A percentile compares a stretch with the other conserved stretches of the same genome.
Conservation (phyloP, 2,888 invertebrate genomes). For the Oxytorus armatus region DNA sequence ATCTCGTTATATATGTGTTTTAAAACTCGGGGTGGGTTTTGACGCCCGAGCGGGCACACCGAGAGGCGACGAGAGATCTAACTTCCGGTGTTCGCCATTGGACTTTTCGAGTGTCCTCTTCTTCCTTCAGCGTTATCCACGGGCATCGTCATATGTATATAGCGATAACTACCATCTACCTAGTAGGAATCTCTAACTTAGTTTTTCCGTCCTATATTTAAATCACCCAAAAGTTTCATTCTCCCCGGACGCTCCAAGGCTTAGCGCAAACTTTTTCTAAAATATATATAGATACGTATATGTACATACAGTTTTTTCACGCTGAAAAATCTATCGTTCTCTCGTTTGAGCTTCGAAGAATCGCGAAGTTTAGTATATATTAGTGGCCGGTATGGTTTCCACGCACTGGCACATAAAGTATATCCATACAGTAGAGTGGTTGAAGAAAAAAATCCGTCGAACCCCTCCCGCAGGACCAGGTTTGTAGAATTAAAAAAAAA, state of each 20-base stretch:
- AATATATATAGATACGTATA: too few relatives aligned
- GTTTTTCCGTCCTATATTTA: neutral
- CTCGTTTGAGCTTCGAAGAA: slow-evolving; percentile 1
- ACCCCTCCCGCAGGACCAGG: slow-evolving; percentile 1
- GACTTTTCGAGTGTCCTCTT: slow-evolving; percentile 49
- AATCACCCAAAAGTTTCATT: slow-evolving; percentile 24
- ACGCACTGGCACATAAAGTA: too few relatives aligned
- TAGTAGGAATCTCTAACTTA: slow-evolving; percentile 15
- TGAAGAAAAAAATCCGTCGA: too few relatives aligned
- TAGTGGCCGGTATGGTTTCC: neutral
- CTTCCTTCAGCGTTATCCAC: slow-evolving; percentile 13
- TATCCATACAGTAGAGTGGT: too few relatives aligned
- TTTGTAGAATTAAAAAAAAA: slow-evolving; percentile 13
- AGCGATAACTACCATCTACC: neutral
- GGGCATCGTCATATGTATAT: slow-evolving; percentile 21
- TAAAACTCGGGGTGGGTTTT: slow-evolving; percentile 32
- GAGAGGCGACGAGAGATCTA: slow-evolving; percentile 30
- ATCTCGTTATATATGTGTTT: neutral
- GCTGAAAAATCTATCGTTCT: slow-evolving; percentile 18
- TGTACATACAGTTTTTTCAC: neutral
- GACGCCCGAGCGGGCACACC: slow-evolving; percentile 10
- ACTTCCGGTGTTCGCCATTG: slow-evolving; percentile 39
- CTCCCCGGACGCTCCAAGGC: neutral
- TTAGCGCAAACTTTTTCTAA: slow-evolving; percentile 29
- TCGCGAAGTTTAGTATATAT: slow-evolving; percentile 22